Base-by-base conservation (phyloP, 2,888 invertebrate genomes). In the Leptura quadrifasciata region DNA sequence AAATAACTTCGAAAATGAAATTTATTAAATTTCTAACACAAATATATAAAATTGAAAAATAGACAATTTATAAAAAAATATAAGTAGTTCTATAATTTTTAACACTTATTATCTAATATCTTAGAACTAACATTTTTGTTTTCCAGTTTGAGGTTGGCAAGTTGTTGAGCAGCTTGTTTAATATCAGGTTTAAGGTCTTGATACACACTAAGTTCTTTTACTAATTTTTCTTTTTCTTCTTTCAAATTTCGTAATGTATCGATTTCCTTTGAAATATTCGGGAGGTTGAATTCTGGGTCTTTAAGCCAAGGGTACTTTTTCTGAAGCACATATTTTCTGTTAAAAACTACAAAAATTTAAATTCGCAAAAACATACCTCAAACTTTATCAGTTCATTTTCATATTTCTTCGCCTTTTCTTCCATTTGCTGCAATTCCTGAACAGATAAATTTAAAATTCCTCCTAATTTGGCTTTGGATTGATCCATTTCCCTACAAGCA, bases 111-210 rank as follows among this genome's bases (percentile, higher is more conserved):
- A 58, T 72, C 72, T 75, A 74, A 65, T 20, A 75, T 76, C 70
- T 72, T 63, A 55, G 75, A 64, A 55, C 73, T 68, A 21, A 79
- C 72, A 54, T 81, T 79, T 68, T 83, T 81, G 74, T 86, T 82
- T 77, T 86, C 83, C 31, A 79, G 72, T 80, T 88, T 87, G 64
- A 87, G 75, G 72, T 84, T 78, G 31, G 82, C 81, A 61, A 88
- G 79, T 80, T 88, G 87, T 79, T 85, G 81, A 21, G 80, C 81
- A n/a, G 88, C 88, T 80, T 87, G 84, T 71, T 80, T 80, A 10
- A 88, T 79, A 79, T 88, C 85, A 20, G 88, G 88, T 79, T 86
- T 86, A 27, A 88, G 79, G 24, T 84, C 85, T 76, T 84, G 79
- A 79, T 86, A 88, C 35, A 80, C 72, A 18, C 83, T 83, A 31